A percentile compares a stretch with the other conserved stretches of the same genome.
phyloP scores from a whole-genome alignment of 2,888 invertebrate species.

The Psylliodes chrysocephalus region DNA sequence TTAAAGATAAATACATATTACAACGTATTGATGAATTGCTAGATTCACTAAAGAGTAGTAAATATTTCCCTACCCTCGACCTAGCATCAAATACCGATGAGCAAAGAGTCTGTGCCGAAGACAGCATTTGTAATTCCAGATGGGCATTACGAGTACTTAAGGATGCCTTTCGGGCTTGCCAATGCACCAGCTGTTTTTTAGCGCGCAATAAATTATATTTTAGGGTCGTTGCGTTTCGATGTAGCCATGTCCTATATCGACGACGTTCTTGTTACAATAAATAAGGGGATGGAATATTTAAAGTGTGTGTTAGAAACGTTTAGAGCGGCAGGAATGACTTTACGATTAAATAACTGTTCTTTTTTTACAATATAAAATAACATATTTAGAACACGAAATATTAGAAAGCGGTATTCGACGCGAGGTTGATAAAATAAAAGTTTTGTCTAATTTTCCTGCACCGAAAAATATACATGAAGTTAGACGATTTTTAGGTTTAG shows the following conservation, averaged over 20 bases:
- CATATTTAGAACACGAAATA: slow-evolving; percentile 43
- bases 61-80: slow-evolving; percentile 47
- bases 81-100: slow-evolving; percentile 40
- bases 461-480: slow-evolving; percentile 47
- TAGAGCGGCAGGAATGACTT: slow-evolving; percentile 29
- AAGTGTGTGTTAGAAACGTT: slow-evolving; percentile 27
- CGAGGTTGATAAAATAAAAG: slow-evolving; percentile 40
- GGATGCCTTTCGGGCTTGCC: slow-evolving; percentile 44
- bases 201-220: slow-evolving; percentile 41
- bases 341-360: slow-evolving; percentile 39
- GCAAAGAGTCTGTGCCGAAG: slow-evolving; percentile 54
- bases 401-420: slow-evolving; percentile 30
- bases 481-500: slow-evolving; percentile 45
- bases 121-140: slow-evolving; percentile 35
- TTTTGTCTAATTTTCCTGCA: slow-evolving; percentile 49
- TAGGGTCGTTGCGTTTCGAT: slow-evolving; percentile 30
- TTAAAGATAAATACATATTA: slow-evolving; percentile 54
- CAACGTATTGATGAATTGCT: slow-evolving; percentile 54
- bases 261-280: slow-evolving; percentile 43
- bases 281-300: slow-evolving; percentile 39
- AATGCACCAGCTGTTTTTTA: too few relatives aligned
- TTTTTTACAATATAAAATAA: slow-evolving; percentile 36
- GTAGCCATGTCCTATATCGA: slow-evolving; percentile 37
- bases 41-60: slow-evolving; percentile 47
- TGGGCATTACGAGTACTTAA: slow-evolving; percentile 54